A percentile compares a stretch with the other conserved stretches of the same genome.
Conservation (phyloP, 2,797 vertebrate genomes). For the Euphonia xanthogaster region DNA sequence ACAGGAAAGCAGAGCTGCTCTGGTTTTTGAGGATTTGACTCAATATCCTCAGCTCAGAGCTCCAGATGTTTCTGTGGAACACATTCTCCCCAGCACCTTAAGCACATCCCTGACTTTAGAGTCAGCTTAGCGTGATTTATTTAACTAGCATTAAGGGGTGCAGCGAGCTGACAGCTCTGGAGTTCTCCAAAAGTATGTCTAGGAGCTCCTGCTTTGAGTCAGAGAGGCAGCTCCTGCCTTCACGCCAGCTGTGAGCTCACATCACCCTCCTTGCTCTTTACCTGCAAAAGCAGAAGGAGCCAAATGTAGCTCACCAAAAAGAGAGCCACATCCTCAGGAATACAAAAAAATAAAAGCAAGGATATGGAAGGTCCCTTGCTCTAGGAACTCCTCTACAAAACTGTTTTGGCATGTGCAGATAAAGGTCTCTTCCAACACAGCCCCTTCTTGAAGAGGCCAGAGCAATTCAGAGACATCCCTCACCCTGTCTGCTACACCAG, state of each 20-base stretch:
- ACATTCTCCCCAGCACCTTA: background rate
- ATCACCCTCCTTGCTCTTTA: background rate
- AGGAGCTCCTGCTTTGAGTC: background rate
- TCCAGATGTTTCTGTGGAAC: background rate
- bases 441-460: background rate
- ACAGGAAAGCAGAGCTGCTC: background rate
- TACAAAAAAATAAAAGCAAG: background rate
- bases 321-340: background rate
- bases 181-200: background rate
- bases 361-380: background rate
- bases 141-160: background rate
- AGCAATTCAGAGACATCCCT: background rate
- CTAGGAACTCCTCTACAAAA: background rate
- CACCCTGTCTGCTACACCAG: accelerated
- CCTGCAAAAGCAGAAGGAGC: background rate
- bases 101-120: background rate
- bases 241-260: background rate
- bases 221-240: background rate
- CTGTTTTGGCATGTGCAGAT: background rate
- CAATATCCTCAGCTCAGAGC: background rate
- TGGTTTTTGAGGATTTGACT: background rate
- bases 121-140: background rate
- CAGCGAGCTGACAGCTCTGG: background rate
- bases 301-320: background rate
- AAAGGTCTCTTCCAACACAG: background rate